phyloP scores from a whole-genome alignment of 2,888 invertebrate genomes.

The Athalia rosae region DNA sequence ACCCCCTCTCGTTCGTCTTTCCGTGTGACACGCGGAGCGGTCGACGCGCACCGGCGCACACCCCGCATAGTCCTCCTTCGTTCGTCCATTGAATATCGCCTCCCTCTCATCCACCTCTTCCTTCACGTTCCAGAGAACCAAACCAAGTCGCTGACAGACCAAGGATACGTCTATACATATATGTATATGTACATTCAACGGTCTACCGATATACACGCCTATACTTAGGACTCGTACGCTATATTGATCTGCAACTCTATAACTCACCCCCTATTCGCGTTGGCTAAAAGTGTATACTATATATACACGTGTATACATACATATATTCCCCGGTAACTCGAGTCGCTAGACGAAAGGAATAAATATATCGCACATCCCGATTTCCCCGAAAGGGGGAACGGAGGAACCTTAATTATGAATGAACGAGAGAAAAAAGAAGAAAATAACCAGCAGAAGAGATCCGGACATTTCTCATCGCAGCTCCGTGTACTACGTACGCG shows the following conservation, averaged over 20 bases:
- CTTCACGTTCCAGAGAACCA: background rate
- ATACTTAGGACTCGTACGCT: background rate
- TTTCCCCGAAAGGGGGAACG: no score
- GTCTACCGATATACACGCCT: background rate
- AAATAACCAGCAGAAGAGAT: no score
- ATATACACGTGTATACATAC: background rate
- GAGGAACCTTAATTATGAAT: no score
- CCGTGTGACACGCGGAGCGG: constrained; percentile 11
- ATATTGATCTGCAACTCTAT: constrained; percentile 58
- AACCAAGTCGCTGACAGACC: constrained; percentile 37
- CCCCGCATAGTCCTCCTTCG: background rate
- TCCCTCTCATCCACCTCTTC: constrained; percentile 26
- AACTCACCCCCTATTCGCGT: constrained; percentile 46
- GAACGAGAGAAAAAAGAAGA: no score
- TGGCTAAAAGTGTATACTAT: background rate
- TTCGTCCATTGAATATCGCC: constrained; percentile 55
- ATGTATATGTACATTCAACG: constrained; percentile 49
- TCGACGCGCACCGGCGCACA: constrained; percentile 33
- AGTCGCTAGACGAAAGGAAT: no score
- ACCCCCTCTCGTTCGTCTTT: constrained; percentile 38
- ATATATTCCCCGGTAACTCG: no score
- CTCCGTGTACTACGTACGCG: no score
- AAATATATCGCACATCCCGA: no score
- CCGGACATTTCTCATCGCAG: no score
- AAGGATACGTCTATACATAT: constrained; percentile 56